phyloP scores from a whole-genome alignment of 2,888 invertebrate species.

The Apoda limacodes region DNA sequence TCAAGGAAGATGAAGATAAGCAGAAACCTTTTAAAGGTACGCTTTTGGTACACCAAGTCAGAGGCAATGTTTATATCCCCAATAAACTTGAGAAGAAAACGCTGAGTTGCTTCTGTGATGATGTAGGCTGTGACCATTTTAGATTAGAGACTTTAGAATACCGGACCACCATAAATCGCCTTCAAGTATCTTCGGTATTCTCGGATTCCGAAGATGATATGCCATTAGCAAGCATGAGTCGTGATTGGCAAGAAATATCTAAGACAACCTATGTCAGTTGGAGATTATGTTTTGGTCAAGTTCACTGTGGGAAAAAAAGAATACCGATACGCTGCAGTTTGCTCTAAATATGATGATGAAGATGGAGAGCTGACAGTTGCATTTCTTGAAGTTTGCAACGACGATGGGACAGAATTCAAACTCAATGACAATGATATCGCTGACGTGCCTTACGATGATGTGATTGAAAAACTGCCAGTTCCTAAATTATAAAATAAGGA shows the following conservation, averaged over 20 bases:
- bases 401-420: slow-evolving; percentile 13
- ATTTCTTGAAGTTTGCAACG: slow-evolving; percentile 15
- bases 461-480: slow-evolving; percentile 16
- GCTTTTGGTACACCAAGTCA: no score
- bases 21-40: no score
- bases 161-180: no score
- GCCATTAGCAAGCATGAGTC: slow-evolving; percentile 12
- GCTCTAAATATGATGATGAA: slow-evolving; percentile 13
- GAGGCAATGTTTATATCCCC: no score
- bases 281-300: slow-evolving; percentile 13
- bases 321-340: slow-evolving; percentile 15
- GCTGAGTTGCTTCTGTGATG: no score
- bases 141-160: no score
- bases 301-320: no score
- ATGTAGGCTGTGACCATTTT: no score
- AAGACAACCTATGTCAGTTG: slow-evolving; percentile 12
- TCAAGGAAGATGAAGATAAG: no score
- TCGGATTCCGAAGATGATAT: slow-evolving; percentile 15
- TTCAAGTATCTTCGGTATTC: no score
- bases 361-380: slow-evolving; percentile 15
- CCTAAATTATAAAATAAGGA: slow-evolving; percentile 10
- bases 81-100: no score
- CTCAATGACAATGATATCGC: slow-evolving; percentile 17
- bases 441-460: slow-evolving; percentile 15
- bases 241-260: slow-evolving; percentile 8